phyloP scores from a whole-genome alignment of 1,140 invertebrate species.

The Pseudomyrmex pallidus region DNA sequence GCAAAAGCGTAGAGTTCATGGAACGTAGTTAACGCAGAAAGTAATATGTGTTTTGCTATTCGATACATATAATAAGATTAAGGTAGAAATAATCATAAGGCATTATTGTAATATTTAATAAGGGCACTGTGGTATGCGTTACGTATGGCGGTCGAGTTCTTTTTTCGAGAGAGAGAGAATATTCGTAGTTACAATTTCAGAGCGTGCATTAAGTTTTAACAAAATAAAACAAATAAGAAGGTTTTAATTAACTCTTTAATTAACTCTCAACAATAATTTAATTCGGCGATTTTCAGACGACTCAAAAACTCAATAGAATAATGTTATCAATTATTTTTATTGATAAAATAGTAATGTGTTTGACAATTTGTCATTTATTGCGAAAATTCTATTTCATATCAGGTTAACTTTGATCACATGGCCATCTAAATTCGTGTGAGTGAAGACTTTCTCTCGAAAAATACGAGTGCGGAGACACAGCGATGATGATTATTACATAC shows the following conservation, averaged over 20 bases:
- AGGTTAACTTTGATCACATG: background rate
- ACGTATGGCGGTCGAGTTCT: background rate
- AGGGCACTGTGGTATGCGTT: slow-evolving; percentile 32
- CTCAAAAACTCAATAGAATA: no score
- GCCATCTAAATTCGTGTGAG: background rate
- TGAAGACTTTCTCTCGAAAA: slow-evolving; percentile 13
- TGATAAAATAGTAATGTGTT: background rate
- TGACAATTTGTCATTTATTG: background rate
- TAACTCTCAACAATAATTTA: no score
- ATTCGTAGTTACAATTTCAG: background rate
- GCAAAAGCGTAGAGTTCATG: slow-evolving; percentile 42
- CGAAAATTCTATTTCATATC: background rate
- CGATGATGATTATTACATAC: slow-evolving; percentile 56
- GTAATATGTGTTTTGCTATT: slow-evolving; percentile 73
- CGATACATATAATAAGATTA: slow-evolving; percentile 56
- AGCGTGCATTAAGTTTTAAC: background rate
- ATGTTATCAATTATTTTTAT: no score
- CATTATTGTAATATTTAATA: slow-evolving; percentile 62
- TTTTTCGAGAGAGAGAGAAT: slow-evolving; percentile 59
- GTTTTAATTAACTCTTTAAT: no score
- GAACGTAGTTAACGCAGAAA: slow-evolving; percentile 67
- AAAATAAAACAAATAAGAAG: no score
- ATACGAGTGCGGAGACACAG: slow-evolving; percentile 19
- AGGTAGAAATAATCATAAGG: slow-evolving; percentile 52
- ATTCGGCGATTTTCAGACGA: no score